These are phyloP conservation scores for Schlechtendalia chinensis DNA, from an alignment of 1,140 invertebrate genomes.

Conservation along the genomic window DNA sequence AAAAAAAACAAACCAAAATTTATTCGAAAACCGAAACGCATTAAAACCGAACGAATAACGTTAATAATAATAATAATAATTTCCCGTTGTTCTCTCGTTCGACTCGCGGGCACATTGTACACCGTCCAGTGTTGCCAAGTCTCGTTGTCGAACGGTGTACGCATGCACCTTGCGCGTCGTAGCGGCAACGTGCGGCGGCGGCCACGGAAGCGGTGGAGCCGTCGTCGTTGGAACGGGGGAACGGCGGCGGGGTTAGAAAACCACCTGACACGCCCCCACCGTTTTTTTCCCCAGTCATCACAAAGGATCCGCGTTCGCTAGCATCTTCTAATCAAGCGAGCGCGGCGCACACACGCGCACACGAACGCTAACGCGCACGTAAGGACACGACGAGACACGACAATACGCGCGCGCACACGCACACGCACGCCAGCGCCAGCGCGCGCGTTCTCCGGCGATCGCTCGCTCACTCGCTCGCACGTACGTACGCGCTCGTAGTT, in stretches of 20 bases:
- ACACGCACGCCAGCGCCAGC: not conserved
- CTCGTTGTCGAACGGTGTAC: not conserved
- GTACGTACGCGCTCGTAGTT: not conserved
- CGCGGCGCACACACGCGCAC: not conserved
- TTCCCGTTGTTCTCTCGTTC: not conserved
- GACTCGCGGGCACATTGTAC: not conserved
- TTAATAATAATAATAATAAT: too few species aligned
- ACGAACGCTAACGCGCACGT: not conserved
- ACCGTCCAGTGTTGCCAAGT: not conserved
- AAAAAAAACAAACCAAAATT: too few species aligned
- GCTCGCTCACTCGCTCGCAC: not conserved
- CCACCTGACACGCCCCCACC: constrained; percentile 49
- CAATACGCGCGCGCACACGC: not conserved
- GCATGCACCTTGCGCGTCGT: constrained; percentile 12
- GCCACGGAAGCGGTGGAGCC: not conserved
- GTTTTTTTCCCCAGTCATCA: constrained; percentile 47
- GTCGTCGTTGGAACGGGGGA: too few species aligned
- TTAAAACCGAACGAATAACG: too few species aligned
- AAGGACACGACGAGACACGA: not conserved
- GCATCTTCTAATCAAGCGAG: constrained; percentile 46
- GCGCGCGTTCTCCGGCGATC: not conserved
- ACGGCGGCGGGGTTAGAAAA: constrained; percentile 32
- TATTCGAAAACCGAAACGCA: too few species aligned
- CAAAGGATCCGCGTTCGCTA: constrained; percentile 39
- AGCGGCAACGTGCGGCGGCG: not conserved